Evolutionary conservation across 2,797 vertebrate species (phyloP).

Genomic region (Taenioides sp.): DNA sequence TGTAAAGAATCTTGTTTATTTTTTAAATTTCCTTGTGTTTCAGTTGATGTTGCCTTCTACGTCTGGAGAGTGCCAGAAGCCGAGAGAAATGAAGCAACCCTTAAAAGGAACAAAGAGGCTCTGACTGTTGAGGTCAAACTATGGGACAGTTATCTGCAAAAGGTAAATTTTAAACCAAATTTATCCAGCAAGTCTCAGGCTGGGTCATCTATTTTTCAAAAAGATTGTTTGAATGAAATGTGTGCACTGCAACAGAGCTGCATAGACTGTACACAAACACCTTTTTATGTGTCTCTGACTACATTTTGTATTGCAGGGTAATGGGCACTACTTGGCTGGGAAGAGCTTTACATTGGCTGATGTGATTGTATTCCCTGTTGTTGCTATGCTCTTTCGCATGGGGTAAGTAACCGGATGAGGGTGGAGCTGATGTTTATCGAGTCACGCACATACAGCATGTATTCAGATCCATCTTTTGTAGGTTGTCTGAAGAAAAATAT

Average conservation of each 20-base stretch:
- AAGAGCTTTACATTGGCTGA: constrained; percentile 73
- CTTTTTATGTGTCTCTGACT: not conserved
- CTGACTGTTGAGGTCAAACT: constrained; percentile 57
- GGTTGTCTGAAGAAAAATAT: constrained; percentile 62
- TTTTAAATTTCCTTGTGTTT: not conserved
- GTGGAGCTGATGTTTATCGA: not conserved
- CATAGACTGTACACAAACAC: too few relatives aligned
- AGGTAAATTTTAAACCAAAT: constrained; percentile 39
- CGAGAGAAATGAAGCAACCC: constrained; percentile 70
- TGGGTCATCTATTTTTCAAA: too few relatives aligned
- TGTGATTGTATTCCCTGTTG: constrained; percentile 55
- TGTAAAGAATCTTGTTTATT: too few relatives aligned
- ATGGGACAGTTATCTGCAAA: constrained; percentile 72
- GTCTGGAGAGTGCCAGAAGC: constrained; percentile 61
- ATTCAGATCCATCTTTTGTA: constrained; percentile 21
- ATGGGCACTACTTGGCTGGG: constrained; percentile 57
- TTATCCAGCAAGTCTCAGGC: not conserved
- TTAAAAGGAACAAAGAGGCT: constrained; percentile 60
- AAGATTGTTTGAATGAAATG: not conserved
- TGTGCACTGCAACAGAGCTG: not conserved
- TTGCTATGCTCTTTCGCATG: constrained; percentile 58
- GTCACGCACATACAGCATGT: not conserved
- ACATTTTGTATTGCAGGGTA: constrained; percentile 24
- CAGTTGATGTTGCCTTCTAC: constrained; percentile 64
- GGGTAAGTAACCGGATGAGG: constrained; percentile 48